phyloP scores from a whole-genome alignment of 2,113 vertebrate genomes.

The Passer montanus region DNA sequence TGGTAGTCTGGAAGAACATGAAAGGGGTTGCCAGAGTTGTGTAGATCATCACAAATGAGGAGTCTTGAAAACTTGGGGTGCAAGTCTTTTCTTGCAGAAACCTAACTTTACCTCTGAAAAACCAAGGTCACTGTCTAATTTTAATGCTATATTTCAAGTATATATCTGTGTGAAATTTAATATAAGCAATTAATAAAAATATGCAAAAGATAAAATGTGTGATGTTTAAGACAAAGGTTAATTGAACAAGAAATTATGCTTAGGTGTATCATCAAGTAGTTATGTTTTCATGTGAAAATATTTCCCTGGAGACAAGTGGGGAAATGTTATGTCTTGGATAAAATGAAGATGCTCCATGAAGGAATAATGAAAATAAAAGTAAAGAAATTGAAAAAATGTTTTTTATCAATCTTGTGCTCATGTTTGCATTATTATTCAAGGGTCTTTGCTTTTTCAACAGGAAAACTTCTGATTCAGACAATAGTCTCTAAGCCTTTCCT shows the following conservation, averaged over 20 bases:
- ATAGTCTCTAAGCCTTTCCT: constrained; percentile 12
- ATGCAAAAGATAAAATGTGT: background rate
- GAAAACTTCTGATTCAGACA: background rate
- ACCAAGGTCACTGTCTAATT: background rate
- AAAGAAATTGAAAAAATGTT: background rate
- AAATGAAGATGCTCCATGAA: background rate
- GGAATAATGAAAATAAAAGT: background rate
- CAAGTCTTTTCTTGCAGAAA: background rate
- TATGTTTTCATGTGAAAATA: background rate
- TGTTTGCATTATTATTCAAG: background rate
- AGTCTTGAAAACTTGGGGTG: background rate
- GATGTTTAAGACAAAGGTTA: background rate
- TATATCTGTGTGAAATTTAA: background rate
- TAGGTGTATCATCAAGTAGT: background rate
- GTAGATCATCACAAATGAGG: background rate
- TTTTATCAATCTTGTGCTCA: background rate
- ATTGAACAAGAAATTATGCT: background rate
- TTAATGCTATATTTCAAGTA: background rate
- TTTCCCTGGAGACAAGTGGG: background rate
- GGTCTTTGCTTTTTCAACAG: constrained; percentile 46
- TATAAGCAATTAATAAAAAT: background rate
- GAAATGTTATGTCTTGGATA: background rate
- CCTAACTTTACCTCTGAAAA: background rate
- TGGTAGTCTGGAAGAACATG: background rate
- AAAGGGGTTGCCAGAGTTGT: background rate